Percentiles rank a stretch among this genome's conserved stretches.
These are phyloP conservation scores for Falco cherrug DNA, from an alignment of 2,797 vertebrate genomes.

Conservation along the genomic window DNA sequence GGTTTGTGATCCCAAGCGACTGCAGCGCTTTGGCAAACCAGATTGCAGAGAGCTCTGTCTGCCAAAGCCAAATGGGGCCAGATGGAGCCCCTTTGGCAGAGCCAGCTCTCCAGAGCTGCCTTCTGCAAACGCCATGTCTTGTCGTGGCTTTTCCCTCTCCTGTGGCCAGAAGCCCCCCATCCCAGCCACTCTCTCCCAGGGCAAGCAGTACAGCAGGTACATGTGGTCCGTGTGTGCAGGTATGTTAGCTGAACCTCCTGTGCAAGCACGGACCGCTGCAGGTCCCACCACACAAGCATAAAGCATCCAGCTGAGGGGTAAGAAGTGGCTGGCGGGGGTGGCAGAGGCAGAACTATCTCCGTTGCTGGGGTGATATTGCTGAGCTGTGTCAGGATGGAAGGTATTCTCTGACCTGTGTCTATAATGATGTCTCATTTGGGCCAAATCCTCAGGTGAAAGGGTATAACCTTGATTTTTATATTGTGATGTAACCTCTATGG, in stretches of 20 bases:
- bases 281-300: neutral
- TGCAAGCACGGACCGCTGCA: neutral
- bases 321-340: neutral
- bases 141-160: neutral
- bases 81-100: neutral
- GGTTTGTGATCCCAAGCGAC: neutral
- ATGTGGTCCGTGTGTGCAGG: neutral
- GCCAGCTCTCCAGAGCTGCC: neutral
- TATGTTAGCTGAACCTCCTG: neutral
- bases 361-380: neutral
- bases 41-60: neutral
- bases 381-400: neutral
- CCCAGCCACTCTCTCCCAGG: fast-evolving
- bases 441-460: neutral
- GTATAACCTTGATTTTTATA: neutral
- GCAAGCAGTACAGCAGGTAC: neutral
- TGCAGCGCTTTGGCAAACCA: neutral
- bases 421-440: neutral
- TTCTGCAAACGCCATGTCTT: neutral
- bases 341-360: neutral
- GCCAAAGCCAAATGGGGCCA: neutral
- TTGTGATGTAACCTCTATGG: neutral
- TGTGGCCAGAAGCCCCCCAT: neutral
- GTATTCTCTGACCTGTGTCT: neutral
- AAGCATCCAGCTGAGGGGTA: neutral